Base-by-base conservation (phyloP, 2,888 invertebrate species). In the Netelia inedita region DNA sequence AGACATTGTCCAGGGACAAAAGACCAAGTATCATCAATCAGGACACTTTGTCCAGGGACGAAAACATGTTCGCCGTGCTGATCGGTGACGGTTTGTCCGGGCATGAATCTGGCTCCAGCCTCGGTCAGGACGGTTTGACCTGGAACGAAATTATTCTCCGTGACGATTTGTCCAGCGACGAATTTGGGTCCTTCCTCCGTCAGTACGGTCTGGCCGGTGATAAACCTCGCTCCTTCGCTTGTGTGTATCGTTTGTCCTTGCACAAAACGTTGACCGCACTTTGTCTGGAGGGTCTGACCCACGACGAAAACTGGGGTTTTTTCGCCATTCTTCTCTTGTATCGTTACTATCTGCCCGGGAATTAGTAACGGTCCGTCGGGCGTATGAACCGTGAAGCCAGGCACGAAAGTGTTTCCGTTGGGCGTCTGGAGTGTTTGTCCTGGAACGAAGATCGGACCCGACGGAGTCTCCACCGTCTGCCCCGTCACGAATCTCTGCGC, bases 351-450 rank as follows among this genome's bases (percentile, higher is more conserved):
- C 89, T 96, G 96, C 1, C 97, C 97, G n/a, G 97, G 96, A 86
- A 97, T 95, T 19, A 97, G 94, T 35, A 95, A 95, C 0, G 96
- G 96, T 35, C 96, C 96, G 65, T 95, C 94, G 23, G 96, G 96
- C 1, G 96, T 96, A 88, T 95, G 95, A 14, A 97, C 95, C 59
- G 96, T 96, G 83, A 97, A 95, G 1, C 97, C 97, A 21, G 97
- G 97, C 53, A 96, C 95, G 92, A 97, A 97, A 71, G 95, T 94
- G 11, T 95, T 94, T 0, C 97, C 97, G 82, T 94, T 94, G 66
- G 96, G 96, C 2, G 96, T 97, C 87, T 96, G 95, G 8, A 97
- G 94, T 0, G 97, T 96, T 93, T 97, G 97, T 2, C 97, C 97
- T 0, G 97, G 97, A 14, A 97, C 95, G 91, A 97, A 97, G 63